Base-by-base conservation (phyloP, 1,140 invertebrate genomes). In the Pararge aegeria region DNA sequence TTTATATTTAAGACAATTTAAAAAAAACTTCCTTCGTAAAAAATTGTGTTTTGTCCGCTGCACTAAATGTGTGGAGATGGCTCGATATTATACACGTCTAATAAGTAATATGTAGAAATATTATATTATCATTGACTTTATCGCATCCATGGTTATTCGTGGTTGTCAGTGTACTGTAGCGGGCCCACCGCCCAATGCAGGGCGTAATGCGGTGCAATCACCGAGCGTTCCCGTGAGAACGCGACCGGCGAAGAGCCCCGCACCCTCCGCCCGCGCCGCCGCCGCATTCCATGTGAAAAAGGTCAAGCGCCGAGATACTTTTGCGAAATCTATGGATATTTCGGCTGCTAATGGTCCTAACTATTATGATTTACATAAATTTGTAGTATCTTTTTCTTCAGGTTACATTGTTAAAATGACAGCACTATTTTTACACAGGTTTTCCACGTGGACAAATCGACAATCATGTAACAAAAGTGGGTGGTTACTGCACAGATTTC, bases 141-240 rank as follows among this genome's bases (percentile, higher is more conserved):
- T 64, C 66, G 42, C 57, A 38, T 79, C 68, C 76, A 75, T 50
- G 52, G 52, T 64, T 64, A 37, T 57, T 52, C 52, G 65, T 69
- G 64, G 68, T 61, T 68, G 68, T 46, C 24, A 29, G 53, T 55
- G 67, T 59, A 62, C 30, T 46, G 73, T 66, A 57, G 66, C 78
- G 70, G 42, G 2, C 30, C 18, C 18, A 20, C 42, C 42, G 73
- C 75, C 70, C 68, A 71, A 64, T 77, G 70, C 73, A 72, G 68
- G 61, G 70, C 76, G 69, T 80, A 83, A 75, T 76, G 78, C 77
- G 68, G 81, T 78, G 81, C 80, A 81, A 83, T 83, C 83, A 78
- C 73, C 76, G 71, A 52, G 73, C 78, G 85, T 88, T 88, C 85
- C 85, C 85, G 85, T 88, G 85, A 86, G 85, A 88, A 88, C 80